These are phyloP conservation scores for Aleiodes leptofemur DNA, from an alignment of 2,888 invertebrate genomes.

Conservation along the genomic window DNA sequence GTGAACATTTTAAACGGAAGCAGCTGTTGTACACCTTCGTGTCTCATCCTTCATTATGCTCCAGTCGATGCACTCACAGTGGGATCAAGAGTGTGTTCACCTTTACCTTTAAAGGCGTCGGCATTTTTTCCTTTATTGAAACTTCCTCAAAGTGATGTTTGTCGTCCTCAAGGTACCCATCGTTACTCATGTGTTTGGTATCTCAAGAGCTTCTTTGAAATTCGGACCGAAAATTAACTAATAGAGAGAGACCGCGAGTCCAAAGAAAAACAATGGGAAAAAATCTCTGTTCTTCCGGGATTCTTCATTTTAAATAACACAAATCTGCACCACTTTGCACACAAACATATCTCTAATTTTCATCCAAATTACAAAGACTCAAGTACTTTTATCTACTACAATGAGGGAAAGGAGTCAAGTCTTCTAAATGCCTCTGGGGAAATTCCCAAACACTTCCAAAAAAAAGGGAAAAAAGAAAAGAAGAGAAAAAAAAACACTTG, in stretches of 20 bases:
- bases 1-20: slow-evolving; percentile 55
- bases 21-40: slow-evolving; percentile 51
- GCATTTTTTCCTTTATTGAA: slow-evolving; percentile 41
- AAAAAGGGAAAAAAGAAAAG: slow-evolving; percentile 1
- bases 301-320: slow-evolving; percentile 28
- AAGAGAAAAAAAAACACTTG: too few species aligned
- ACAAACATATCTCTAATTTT: not conserved
- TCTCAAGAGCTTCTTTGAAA: slow-evolving; percentile 42
- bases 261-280: slow-evolving; percentile 17
- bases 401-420: slow-evolving; percentile 29
- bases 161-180: slow-evolving; percentile 49
- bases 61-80: slow-evolving; percentile 50
- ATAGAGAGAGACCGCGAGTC: slow-evolving; percentile 28
- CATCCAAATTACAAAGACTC: not conserved
- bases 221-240: slow-evolving; percentile 34
- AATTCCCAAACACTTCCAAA: slow-evolving; percentile 41
- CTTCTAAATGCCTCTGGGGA: slow-evolving; percentile 39
- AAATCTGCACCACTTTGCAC: slow-evolving; percentile 27
- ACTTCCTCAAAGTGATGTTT: slow-evolving; percentile 45
- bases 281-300: slow-evolving; percentile 17
- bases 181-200: slow-evolving; percentile 43
- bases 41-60: slow-evolving; percentile 44
- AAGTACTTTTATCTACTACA: not conserved
- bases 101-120: slow-evolving; percentile 44
- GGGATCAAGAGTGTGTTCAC: slow-evolving; percentile 42